Evolutionary conservation across 2,797 vertebrate genomes (phyloP), one percentile per base, ranked within the genome.

Genomic region (Neosilurus hyrtlii): DNA sequence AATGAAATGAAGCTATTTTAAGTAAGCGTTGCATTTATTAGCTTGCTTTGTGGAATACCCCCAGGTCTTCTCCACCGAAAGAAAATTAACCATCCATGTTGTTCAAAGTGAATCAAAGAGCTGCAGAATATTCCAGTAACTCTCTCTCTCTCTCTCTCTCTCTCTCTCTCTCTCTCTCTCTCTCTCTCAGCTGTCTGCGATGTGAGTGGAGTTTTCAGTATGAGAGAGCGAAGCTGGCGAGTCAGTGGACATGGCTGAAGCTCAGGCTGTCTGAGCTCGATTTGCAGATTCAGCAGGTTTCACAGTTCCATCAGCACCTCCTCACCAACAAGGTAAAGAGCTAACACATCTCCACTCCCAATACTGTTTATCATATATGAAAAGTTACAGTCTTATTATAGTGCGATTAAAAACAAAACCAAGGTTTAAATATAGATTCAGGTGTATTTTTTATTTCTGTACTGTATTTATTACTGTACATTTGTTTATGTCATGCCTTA

Each of bases 181-280:
- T 81, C 15, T 83, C 10, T 51, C 49, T 77, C 92, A 96, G 95
- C 86, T 91, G 93, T 85, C 89, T 79, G 84, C 92, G 91, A 85
- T 91, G 93, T 92, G 96, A 96, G 92, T 92, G 90, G 94, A 94
- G 91, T 88, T 97, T 96, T 96, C 94, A 96, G 88, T 89, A 92
- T 87, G 95, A 95, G 88, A 93, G 97, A 94, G 96, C 96, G 54
- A 93, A 94, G 93, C 92, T 97, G 91, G 94, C 96, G 91, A 97
- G 96, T 92, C 94, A 96, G 85, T 98, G 97, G 96, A 95, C 94
- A 0, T 98, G 97, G 97, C 93, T 99, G 91, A 95, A 97, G 91
- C 92, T 96, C 89, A 95, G 96, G 89, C 92, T 97, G 90, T 93
- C 95, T 62, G 95, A 97, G 81, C 91, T 99, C 88, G 96, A 97